A percentile compares a stretch with the other conserved stretches of the same genome.
Conservation (phyloP, 2,888 invertebrate genomes). For the Tetragonisca angustula region DNA sequence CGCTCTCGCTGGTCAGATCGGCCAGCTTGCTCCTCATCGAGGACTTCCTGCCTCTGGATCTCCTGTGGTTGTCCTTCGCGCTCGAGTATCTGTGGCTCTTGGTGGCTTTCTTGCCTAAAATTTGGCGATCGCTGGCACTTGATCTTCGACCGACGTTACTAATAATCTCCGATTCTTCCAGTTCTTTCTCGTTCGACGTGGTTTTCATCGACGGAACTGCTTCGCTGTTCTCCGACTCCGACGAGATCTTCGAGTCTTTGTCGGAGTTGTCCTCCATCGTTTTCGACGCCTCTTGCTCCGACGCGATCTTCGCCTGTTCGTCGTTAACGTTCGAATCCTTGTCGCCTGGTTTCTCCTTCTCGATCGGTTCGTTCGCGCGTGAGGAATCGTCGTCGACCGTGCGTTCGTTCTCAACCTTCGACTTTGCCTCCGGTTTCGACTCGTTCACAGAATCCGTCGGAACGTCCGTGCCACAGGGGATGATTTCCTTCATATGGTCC, state of each 20-base stretch:
- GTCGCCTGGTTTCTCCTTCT: constrained; percentile 73
- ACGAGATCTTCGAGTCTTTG: constrained; percentile 24
- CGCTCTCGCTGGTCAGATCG: constrained; percentile 58
- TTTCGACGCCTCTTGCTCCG: constrained; percentile 25
- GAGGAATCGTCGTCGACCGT: constrained; percentile 75
- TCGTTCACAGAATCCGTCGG: constrained; percentile 1
- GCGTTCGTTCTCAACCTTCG: constrained; percentile 57
- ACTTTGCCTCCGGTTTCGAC: not conserved
- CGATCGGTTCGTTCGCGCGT: constrained; percentile 69
- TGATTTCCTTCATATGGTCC: not conserved
- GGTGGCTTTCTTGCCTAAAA: constrained; percentile 27
- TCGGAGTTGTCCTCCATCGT: constrained; percentile 1
- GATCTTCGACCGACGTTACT: constrained; percentile 8
- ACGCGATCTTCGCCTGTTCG: constrained; percentile 5
- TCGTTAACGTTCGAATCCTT: constrained; percentile 64
- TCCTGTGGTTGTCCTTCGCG: constrained; percentile 45
- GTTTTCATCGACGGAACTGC: not conserved
- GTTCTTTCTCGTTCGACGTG: not conserved
- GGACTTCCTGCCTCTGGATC: constrained; percentile 39
- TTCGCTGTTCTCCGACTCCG: constrained; percentile 35
- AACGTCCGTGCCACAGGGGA: too few species aligned
- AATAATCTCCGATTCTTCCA: not conserved
- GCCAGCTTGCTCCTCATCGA: constrained; percentile 41
- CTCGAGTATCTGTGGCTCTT: constrained; percentile 12
- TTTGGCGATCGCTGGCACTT: not conserved